A percentile compares a stretch with the other conserved stretches of the same genome.
Evolutionary conservation across 1,140 invertebrate genomes (phyloP).

Genomic region (Apolygus lucorum): DNA sequence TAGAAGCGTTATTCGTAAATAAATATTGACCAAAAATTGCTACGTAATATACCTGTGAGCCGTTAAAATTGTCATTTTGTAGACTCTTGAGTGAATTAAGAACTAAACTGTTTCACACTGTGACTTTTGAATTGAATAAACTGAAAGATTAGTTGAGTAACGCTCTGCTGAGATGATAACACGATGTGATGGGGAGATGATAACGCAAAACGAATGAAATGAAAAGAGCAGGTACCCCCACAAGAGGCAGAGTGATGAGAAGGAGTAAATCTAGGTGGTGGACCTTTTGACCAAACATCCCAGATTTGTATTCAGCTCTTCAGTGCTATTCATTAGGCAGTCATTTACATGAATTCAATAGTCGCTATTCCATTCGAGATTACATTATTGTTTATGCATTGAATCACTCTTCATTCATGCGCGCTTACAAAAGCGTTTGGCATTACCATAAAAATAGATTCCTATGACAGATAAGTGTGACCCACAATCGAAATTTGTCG

Average conservation of each 20-base stretch:
- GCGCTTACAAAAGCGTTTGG: background rate
- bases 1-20: too few relatives aligned
- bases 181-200: slow-evolving; percentile 3
- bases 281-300: background rate
- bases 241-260: background rate
- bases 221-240: slow-evolving; percentile 8
- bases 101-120: too few relatives aligned
- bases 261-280: background rate
- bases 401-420: slow-evolving; percentile 4
- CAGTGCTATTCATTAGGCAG: slow-evolving; percentile 1
- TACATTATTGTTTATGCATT: slow-evolving; percentile 18
- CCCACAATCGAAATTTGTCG: slow-evolving; percentile 15
- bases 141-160: too few relatives aligned
- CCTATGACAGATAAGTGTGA: slow-evolving; percentile 15
- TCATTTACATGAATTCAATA: slow-evolving; percentile 16
- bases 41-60: too few relatives aligned
- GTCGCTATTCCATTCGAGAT: slow-evolving; percentile 12
- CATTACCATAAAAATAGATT: slow-evolving; percentile 11
- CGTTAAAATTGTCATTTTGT: too few relatives aligned
- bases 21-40: too few relatives aligned
- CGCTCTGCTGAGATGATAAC: too few relatives aligned
- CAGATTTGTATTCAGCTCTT: background rate
- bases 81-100: too few relatives aligned
- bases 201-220: background rate
- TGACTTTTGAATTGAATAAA: too few relatives aligned